phyloP scores from a whole-genome alignment of 2,888 invertebrate species.

The Macroteleia sp. region DNA sequence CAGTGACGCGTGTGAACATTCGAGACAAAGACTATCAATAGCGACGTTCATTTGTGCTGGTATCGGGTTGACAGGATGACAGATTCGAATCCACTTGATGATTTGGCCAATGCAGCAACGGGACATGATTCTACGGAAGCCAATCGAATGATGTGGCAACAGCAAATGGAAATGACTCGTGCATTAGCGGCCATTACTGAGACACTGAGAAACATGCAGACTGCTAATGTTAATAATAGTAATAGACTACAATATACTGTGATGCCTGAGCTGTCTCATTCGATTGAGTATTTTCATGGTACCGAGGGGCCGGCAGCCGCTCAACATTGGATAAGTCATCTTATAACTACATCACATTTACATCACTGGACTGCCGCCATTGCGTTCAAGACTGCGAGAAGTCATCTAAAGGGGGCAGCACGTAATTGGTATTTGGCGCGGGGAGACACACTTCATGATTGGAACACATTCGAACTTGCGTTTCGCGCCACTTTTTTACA shows the following conservation, averaged over 20 bases:
- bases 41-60: no score
- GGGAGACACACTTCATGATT: neutral
- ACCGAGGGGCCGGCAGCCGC: neutral
- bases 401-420: neutral
- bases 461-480: neutral
- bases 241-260: neutral
- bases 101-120: constrained; percentile 19
- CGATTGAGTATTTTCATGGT: neutral
- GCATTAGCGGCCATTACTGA: neutral
- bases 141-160: neutral
- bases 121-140: neutral
- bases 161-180: neutral
- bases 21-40: no score
- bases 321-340: neutral
- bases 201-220: neutral
- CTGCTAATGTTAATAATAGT: neutral
- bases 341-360: neutral
- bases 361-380: neutral
- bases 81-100: no score
- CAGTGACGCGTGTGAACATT: no score
- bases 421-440: constrained; percentile 2
- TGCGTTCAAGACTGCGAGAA: neutral
- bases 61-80: no score
- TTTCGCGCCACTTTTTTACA: neutral
- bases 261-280: neutral